Base-by-base conservation (phyloP, 2,888 invertebrate species). In the Lycaena phlaeas region DNA sequence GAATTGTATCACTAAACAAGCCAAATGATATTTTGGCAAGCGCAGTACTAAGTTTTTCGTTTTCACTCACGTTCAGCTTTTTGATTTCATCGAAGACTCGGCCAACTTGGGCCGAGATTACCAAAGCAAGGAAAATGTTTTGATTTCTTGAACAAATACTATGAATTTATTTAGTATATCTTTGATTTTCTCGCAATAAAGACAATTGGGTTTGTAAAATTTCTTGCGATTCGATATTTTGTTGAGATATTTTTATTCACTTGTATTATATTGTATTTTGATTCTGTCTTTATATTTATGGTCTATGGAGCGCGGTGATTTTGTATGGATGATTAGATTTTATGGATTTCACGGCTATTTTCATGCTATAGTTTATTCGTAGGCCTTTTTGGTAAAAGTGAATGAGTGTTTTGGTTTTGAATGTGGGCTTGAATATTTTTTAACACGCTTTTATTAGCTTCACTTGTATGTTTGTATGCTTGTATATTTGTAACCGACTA, bases 11-110 rank as follows among this genome's bases (percentile, higher is more conserved):
- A 26, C 31, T n/a, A 34, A 40, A 31, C 40, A 34, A 31, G 29
- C 40, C 40, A 31, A 40, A 40, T 40, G 31, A 40, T 40, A 31
- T 40, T 31, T 31, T 40, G 40, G 40, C 40, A 40, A 25, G 26
- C 27, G 17, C 17, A 31, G 31, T 31, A 26, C 26, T 10, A 40
- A 40, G 31, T 40, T 39, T 40, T 40, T 40, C 40, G 30, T 40
- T 40, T 40, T 40, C 40, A 11, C 31, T 40, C 31, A 40, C 40
- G 40, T 40, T 27, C 40, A 11, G 40, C 26, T 40, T 40, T 31
- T 17, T 40, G 40, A 40, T 40, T 40, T 40, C 40, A 40, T 40
- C 40, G 22, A 31, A 31, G 31, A 26, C 17, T 15, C 22, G 29
- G 40, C 40, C 40, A 40, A 31, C 31, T 31, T 27, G 25, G 25